These are phyloP conservation scores for Pandion haliaetus DNA, from an alignment of 2,113 vertebrate genomes.

Conservation along the genomic window DNA sequence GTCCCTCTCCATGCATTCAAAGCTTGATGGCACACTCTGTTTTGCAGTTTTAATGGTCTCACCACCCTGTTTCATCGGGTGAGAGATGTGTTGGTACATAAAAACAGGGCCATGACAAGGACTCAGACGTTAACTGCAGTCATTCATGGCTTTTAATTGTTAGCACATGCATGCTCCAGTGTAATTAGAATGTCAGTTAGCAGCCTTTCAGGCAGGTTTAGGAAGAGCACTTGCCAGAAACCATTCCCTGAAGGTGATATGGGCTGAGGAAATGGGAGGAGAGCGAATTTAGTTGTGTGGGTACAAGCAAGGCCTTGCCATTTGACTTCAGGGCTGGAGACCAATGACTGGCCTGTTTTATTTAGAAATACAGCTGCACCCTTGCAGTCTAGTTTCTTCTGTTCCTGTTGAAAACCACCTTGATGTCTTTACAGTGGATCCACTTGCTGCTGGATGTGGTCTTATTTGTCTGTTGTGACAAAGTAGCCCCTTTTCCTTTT, in stretches of 20 bases:
- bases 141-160: background rate
- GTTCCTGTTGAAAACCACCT: background rate
- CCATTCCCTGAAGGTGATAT: background rate
- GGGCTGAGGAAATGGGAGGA: background rate
- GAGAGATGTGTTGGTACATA: background rate
- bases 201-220: background rate
- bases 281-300: background rate
- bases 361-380: background rate
- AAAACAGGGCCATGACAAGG: background rate
- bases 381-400: background rate
- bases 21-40: background rate
- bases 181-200: background rate
- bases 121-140: background rate
- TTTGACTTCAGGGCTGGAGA: background rate
- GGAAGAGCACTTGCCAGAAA: background rate
- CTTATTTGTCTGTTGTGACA: background rate
- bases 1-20: background rate
- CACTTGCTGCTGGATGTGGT: background rate
- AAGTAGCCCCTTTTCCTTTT: background rate
- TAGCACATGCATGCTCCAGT: background rate
- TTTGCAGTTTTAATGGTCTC: background rate
- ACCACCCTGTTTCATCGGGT: background rate
- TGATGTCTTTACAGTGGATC: background rate
- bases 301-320: background rate
- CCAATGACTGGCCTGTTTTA: background rate